Base-by-base conservation (phyloP, 2,113 vertebrate species). In the Morone chrysops region DNA sequence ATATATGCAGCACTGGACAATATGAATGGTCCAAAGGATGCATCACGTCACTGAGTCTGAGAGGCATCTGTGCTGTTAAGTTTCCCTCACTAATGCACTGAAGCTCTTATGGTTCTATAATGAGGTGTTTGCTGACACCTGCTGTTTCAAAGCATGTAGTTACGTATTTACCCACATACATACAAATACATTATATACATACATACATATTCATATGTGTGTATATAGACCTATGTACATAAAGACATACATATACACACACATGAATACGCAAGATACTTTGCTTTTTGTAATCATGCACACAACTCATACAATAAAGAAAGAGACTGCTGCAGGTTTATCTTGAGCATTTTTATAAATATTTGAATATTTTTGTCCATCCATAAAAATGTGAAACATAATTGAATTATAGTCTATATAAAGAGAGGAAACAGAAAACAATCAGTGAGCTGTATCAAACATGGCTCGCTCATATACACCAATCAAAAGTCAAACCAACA, bases 111-210 rank as follows among this genome's bases (percentile, higher is more conserved):
- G 3, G 20, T 13, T 0, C 5, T 11, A 65, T 47, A 11, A 31
- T 51, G 70, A 75, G 57, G 84, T 8, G 43, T 94, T 88, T 93
- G 92, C 90, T 93, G 93, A 85, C 92, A 84, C 85, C 93, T 94
- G 80, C 90, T 92, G 93, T 75, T 71, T 48, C 0, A 82, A 91
- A 79, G 38, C 25, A 75, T 41, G 65, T 89, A 79, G 63, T 57
- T 48, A 31, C 17, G 4, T 18, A 54, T 8, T n/a, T 18, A 54
- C 51, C n/a, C 20, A 54, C 8, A n/a, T 20, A 54, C 20, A 54
- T 8, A n/a, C 8, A 54, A 0, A 56, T 12, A 12, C 45, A 31
- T 31, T 31, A 31, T 47, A 9, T 12, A 47, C 45, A 47, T 47
- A 13, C 45, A 25, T 31, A 31, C 3, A 31, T 31, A 31, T 31